These are phyloP conservation scores for Phalacrocorax aristotelis DNA, from an alignment of 2,113 vertebrate genomes.

Conservation along the genomic window DNA sequence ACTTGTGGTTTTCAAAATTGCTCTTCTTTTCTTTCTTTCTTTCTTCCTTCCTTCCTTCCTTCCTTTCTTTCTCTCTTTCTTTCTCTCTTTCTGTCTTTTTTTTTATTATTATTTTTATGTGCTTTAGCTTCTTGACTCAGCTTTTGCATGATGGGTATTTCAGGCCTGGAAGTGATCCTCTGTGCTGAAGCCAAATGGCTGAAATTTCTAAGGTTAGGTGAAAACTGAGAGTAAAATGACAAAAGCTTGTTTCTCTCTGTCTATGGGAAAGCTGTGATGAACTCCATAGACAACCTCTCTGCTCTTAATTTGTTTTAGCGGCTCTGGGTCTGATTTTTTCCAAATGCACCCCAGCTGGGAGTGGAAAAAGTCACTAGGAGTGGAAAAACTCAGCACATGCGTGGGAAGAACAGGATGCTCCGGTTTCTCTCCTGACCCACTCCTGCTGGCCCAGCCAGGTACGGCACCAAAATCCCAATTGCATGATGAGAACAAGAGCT, in stretches of 20 bases:
- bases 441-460: not conserved
- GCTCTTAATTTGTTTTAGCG: not conserved
- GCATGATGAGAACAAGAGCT: not conserved
- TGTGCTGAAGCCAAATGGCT: not conserved
- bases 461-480: rapidly evolving
- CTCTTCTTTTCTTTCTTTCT: not conserved
- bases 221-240: not conserved
- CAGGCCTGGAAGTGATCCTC: not conserved
- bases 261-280: not conserved
- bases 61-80: too few species aligned
- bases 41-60: too few species aligned
- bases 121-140: not conserved
- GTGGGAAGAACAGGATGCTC: not conserved
- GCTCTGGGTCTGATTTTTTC: not conserved
- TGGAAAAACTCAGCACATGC: not conserved
- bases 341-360: not conserved
- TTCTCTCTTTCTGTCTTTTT: too few species aligned
- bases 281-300: not conserved
- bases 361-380: not conserved
- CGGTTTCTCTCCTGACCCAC: not conserved
- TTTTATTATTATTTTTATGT: not conserved
- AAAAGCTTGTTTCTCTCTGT: not conserved
- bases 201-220: not conserved
- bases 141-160: not conserved
- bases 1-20: not conserved